Base-by-base conservation (phyloP, 2,888 invertebrate genomes). In the Dyspetes luteomarginatus region DNA sequence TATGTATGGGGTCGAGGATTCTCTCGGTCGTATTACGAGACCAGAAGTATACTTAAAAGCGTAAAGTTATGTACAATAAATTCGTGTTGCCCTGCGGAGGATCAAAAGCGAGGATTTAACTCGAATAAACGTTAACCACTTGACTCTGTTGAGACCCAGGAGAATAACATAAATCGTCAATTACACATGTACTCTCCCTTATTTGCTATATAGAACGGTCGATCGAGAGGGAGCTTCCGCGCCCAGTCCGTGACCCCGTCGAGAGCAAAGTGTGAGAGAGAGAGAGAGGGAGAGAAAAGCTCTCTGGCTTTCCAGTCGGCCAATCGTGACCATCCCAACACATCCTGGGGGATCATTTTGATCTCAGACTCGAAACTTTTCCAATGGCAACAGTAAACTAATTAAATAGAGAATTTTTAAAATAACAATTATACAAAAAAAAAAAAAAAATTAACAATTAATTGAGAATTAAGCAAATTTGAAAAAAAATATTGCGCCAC, bases 151-250 rank as follows among this genome's bases (percentile, higher is more conserved):
- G 19, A 48, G 15, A 19, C 55, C 55, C 68, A 3, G 22, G 78
- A 58, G 56, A 65, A 75, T 75, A 68, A 56, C 62, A 75, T 74
- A 74, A 78, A 78, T 78, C 68, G 58, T 52, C 65, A 72, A 78
- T 78, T 79, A 74, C 50, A 67, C 67, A 67, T 55, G 56, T 68
- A 52, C 56, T 50, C 26, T 9, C 5, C n/a, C n/a, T n/a, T n/a
- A 15, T 3, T 5, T 48, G 15, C 41, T 17, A 60, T 52, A 28
- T 22, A 9, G 19, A 43, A 52, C 28, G 68, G 17, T 75, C 52
- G 75, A 75, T 75, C 68, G 68, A 50, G 50, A 68, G 50, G 24
- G 52, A 19, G 19, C 48, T 22, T 65, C 28, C 19, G 45, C n/a
- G 7, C 28, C 43, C 19, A 15, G 24, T 62, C 41, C 17, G n/a